Evolutionary conservation across 2,113 vertebrate genomes (phyloP).

Genomic region (Sakesphorus luctuosus): DNA sequence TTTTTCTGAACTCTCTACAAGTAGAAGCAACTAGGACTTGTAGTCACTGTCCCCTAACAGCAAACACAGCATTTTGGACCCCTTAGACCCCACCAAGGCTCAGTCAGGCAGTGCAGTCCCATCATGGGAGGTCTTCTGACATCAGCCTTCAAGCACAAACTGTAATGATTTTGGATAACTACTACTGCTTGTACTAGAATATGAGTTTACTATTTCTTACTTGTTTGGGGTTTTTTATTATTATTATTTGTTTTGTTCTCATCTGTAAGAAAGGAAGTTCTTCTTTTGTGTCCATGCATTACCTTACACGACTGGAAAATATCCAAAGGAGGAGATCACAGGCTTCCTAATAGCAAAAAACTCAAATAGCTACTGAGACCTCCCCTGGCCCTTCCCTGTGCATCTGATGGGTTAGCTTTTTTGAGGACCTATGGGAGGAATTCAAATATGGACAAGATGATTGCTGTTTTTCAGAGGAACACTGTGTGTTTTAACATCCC

Average conservation of each 20-base stretch:
- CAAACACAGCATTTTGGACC: neutral
- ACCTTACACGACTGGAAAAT: neutral
- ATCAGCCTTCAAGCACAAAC: neutral
- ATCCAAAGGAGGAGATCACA: neutral
- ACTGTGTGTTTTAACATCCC: neutral
- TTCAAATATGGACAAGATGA: neutral
- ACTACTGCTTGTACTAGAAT: neutral
- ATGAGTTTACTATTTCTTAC: neutral
- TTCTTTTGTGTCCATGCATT: accelerated
- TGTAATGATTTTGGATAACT: neutral
- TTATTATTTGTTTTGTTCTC: neutral
- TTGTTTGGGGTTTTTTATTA: neutral
- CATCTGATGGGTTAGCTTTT: neutral
- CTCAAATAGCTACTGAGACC: neutral
- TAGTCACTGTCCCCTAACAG: too few species aligned
- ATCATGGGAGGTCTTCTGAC: neutral
- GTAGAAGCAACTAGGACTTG: neutral
- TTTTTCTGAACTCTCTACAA: neutral
- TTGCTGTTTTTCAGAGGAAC: neutral
- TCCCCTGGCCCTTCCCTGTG: neutral
- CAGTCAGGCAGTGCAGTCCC: neutral
- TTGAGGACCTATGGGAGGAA: neutral
- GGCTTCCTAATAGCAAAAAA: neutral
- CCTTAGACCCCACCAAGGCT: neutral
- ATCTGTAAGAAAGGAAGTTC: neutral